phyloP scores from a whole-genome alignment of 1,140 invertebrate species.

The Heliconius melpomene region DNA sequence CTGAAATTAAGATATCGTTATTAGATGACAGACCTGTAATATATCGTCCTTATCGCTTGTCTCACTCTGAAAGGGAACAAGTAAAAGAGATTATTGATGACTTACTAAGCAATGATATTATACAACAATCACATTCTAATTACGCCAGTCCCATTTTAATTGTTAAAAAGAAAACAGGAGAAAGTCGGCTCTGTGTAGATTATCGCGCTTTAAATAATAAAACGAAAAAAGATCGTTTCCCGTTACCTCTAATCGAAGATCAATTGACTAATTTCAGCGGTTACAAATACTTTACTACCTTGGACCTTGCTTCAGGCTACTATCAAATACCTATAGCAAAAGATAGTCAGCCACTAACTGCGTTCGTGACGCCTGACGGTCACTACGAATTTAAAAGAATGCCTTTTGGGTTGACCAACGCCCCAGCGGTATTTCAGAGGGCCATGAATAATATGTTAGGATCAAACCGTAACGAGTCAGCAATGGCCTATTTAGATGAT shows the following conservation, averaged over 20 bases:
- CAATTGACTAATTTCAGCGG: conserved; percentile 58
- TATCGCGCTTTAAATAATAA: conserved; percentile 51
- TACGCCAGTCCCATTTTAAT: conserved; percentile 53
- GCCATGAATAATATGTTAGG: background rate
- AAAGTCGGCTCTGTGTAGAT: conserved; percentile 51
- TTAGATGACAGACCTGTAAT: too few species aligned
- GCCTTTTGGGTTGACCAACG: background rate
- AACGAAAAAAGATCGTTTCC: conserved; percentile 49
- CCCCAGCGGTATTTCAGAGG: background rate
- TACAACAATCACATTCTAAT: conserved; percentile 32
- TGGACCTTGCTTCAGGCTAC: conserved; percentile 48
- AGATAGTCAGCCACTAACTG: background rate
- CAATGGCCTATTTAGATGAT: background rate
- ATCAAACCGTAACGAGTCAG: too few species aligned
- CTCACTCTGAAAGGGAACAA: too few species aligned
- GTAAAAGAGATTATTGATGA: too few species aligned
- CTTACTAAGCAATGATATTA: too few species aligned
- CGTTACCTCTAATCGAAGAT: conserved; percentile 56
- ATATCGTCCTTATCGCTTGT: too few species aligned
- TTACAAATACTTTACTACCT: conserved; percentile 48
- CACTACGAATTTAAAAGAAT: background rate
- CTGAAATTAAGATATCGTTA: too few species aligned
- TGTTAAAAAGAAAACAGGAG: conserved; percentile 53
- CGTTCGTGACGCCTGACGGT: background rate
- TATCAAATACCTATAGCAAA: conserved; percentile 19